Base-by-base conservation (phyloP, 2,113 vertebrate species). In the Sander vitreus region DNA sequence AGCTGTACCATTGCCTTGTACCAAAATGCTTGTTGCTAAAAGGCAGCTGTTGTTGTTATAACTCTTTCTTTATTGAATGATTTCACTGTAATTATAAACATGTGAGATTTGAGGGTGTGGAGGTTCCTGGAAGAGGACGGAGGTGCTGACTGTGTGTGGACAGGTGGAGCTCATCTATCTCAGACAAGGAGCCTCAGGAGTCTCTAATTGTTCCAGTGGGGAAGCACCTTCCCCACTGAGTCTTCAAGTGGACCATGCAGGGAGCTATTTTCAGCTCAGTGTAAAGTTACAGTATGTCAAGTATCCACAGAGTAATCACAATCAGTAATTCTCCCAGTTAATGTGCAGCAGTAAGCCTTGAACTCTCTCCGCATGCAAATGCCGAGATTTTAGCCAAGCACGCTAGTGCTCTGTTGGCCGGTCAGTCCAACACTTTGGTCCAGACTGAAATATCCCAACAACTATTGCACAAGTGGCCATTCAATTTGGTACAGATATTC, bases 271-370 rank as follows among this genome's bases (percentile, higher is more conserved):
- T 88, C 83, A 95, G 94, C 91, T 55, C 75, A 78, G 95, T 95
- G 90, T 97, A 94, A 92, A 84, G 91, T 97, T 96, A 95, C 95
- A 94, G 90, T 81, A 96, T 96, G 94, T 94, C 63, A 95, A 94
- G 94, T 94, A 96, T 96, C 91, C 91, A 93, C 93, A 88, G 92
- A 93, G 94, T 96, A 96, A 96, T 96, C 96, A 92, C 91, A 91
- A 90, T 93, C 79, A 89, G 77, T 79, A 73, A 85, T 85, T 83
- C 64, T 88, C 86, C 53, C 59, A 54, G 75, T 79, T 74, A 75
- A 84, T 57, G 60, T 67, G 59, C 70, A 69, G 50, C 79, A 50
- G 60, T 23, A 43, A 33, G 71, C 62, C 39, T 66, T 58, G n/a
- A 85, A 62, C 57, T 59, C 45, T 69, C 59, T 65, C 59, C 23